A percentile compares a stretch with the other conserved stretches of the same genome.
Evolutionary conservation across 2,888 invertebrate species (phyloP).

Genomic region (Hyles lineata): DNA sequence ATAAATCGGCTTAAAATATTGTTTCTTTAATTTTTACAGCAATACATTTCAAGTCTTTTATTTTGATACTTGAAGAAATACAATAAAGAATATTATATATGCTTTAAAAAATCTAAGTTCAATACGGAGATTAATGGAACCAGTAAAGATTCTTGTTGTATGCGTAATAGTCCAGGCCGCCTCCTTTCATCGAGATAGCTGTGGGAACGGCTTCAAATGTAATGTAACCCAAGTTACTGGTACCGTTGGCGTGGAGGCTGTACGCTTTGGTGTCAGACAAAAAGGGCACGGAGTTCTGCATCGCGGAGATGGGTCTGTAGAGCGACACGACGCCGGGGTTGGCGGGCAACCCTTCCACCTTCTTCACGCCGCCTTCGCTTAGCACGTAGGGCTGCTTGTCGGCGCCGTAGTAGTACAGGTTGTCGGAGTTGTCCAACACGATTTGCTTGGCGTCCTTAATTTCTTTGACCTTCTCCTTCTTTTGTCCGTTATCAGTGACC

Average conservation of each 20-base stretch:
- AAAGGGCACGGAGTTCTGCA: constrained; percentile 54
- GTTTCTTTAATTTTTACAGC: too few relatives aligned
- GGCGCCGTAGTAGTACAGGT: constrained; percentile 60
- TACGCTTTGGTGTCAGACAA: constrained; percentile 56
- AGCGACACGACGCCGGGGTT: constrained; percentile 49
- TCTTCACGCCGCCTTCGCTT: constrained; percentile 49
- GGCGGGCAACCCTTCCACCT: constrained; percentile 60
- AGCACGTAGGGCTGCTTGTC: constrained; percentile 58
- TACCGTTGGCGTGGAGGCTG: constrained; percentile 56
- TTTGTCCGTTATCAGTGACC: constrained; percentile 62
- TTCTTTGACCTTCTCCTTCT: constrained; percentile 55
- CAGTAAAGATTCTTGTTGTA: constrained; percentile 69
- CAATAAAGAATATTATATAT: too few relatives aligned
- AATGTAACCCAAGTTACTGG: constrained; percentile 47
- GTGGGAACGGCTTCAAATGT: constrained; percentile 54
- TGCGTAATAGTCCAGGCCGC: constrained; percentile 45
- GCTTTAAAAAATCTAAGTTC: too few relatives aligned
- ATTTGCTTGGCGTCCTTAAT: constrained; percentile 61
- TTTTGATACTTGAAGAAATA: too few relatives aligned
- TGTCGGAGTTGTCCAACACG: constrained; percentile 60
- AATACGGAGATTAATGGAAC: constrained; percentile 40
- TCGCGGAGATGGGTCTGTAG: constrained; percentile 58
- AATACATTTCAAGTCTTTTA: too few relatives aligned
- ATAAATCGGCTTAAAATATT: too few relatives aligned
- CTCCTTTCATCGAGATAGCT: constrained; percentile 58